These are phyloP conservation scores for Argentina silus DNA, from an alignment of 2,797 vertebrate species.

Conservation along the genomic window DNA sequence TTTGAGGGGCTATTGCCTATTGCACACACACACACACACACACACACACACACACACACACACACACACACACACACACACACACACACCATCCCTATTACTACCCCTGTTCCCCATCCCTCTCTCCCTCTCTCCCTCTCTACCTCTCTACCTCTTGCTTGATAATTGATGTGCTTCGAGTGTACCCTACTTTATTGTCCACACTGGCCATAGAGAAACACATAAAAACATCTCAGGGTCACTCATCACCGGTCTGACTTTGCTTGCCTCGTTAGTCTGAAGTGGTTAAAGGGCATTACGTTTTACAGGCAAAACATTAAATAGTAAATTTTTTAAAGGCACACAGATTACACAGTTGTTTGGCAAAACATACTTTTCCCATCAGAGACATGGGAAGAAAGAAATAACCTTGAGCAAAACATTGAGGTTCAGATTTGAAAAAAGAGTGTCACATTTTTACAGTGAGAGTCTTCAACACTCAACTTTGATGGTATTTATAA, in stretches of 20 bases:
- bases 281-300: constrained; percentile 33
- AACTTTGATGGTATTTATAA: no score
- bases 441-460: no score
- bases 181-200: constrained; percentile 40
- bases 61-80: no score
- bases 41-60: no score
- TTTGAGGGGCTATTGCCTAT: constrained; percentile 42
- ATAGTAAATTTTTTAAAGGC: constrained; percentile 5
- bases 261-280: constrained; percentile 10
- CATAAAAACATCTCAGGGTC: constrained; percentile 50
- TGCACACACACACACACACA: constrained; percentile 20
- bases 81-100: no score
- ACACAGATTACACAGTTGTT: constrained; percentile 25
- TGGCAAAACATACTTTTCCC: constrained; percentile 1
- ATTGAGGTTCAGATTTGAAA: constrained; percentile 18
- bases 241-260: constrained; percentile 37
- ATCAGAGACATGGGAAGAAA: no score
- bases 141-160: constrained; percentile 25
- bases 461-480: no score
- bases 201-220: constrained; percentile 31
- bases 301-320: neutral
- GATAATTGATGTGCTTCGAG: constrained; percentile 62
- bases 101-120: constrained; percentile 15
- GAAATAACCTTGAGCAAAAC: constrained; percentile 20
- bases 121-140: neutral